Percentiles rank a stretch among this genome's conserved stretches.
Evolutionary conservation across 2,113 vertebrate species (phyloP).

Genomic region (Sitta europaea): DNA sequence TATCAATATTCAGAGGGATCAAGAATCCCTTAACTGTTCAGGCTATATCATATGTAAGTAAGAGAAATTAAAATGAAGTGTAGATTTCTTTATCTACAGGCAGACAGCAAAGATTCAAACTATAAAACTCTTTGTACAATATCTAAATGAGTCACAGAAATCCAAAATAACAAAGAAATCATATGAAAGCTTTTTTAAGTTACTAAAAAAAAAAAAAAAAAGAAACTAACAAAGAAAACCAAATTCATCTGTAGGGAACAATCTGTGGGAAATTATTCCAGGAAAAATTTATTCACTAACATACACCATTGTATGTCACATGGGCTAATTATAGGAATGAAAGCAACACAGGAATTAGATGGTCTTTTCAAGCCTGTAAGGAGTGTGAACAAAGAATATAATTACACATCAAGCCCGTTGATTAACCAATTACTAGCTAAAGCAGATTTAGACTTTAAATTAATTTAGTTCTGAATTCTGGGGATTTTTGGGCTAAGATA

Average conservation of each 20-base stretch:
- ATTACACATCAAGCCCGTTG: slow-evolving; percentile 72
- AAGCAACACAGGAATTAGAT: slow-evolving; percentile 74
- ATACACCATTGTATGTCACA: slow-evolving; percentile 55
- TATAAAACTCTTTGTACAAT: background rate
- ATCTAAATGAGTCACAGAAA: slow-evolving; percentile 22
- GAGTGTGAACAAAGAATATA: slow-evolving; percentile 76
- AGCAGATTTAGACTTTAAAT: slow-evolving; percentile 79
- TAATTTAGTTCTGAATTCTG: slow-evolving; percentile 77
- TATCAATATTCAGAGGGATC: background rate
- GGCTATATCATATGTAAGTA: background rate
- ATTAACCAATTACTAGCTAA: slow-evolving; percentile 83
- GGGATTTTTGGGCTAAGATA: slow-evolving; percentile 71
- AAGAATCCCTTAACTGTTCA: background rate
- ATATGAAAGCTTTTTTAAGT: slow-evolving; percentile 19
- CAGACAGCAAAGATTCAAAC: slow-evolving; percentile 38
- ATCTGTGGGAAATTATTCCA: slow-evolving; percentile 25
- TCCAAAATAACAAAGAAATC: slow-evolving; percentile 34
- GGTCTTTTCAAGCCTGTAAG: slow-evolving; percentile 74
- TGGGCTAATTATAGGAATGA: slow-evolving; percentile 73
- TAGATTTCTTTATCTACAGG: background rate
- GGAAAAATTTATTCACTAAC: slow-evolving; percentile 31
- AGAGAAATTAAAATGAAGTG: background rate
- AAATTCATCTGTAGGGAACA: background rate
- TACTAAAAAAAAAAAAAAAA: background rate
- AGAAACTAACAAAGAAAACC: no score